Evolutionary conservation across 1,140 invertebrate genomes (phyloP).

Genomic region (Drosophila pectinifera): DNA sequence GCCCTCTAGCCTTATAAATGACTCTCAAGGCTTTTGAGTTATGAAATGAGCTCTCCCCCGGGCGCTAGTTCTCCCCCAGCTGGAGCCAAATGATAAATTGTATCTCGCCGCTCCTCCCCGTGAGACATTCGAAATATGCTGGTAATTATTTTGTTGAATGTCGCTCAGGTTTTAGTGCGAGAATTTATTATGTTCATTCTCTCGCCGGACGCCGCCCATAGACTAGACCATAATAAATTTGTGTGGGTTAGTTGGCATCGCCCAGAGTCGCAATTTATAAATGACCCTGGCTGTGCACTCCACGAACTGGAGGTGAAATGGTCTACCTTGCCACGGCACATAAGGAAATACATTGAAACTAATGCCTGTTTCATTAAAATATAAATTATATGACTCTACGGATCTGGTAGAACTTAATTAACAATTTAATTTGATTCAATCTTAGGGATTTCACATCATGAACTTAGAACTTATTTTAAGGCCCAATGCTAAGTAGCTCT

Average conservation of each 20-base stretch:
- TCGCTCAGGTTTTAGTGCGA: constrained; percentile 70
- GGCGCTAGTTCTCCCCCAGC: constrained; percentile 13
- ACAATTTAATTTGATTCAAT: too few relatives aligned
- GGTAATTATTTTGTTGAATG: constrained; percentile 81
- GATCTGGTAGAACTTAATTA: not conserved
- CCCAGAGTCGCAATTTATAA: constrained; percentile 49
- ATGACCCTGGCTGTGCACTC: constrained; percentile 42
- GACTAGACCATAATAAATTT: constrained; percentile 64
- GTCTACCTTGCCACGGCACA: not conserved
- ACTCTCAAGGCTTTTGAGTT: constrained; percentile 59
- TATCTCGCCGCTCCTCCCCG: constrained; percentile 33
- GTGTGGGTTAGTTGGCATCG: constrained; percentile 49
- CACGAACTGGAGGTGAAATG: constrained; percentile 10
- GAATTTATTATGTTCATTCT: constrained; percentile 67
- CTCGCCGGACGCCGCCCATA: constrained; percentile 22
- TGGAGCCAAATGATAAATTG: constrained; percentile 59
- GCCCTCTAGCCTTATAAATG: constrained; percentile 61
- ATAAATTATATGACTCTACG: not conserved
- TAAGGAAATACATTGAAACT: not conserved
- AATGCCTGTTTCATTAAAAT: not conserved
- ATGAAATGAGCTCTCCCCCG: constrained; percentile 54
- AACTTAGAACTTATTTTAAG: too few relatives aligned
- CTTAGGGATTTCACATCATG: too few relatives aligned
- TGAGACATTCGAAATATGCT: constrained; percentile 77
- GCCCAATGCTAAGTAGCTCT: too few relatives aligned